Percentiles rank a stretch among this genome's conserved stretches.
phyloP scores from a whole-genome alignment of 1,140 invertebrate genomes.

The Danaus melanippus region DNA sequence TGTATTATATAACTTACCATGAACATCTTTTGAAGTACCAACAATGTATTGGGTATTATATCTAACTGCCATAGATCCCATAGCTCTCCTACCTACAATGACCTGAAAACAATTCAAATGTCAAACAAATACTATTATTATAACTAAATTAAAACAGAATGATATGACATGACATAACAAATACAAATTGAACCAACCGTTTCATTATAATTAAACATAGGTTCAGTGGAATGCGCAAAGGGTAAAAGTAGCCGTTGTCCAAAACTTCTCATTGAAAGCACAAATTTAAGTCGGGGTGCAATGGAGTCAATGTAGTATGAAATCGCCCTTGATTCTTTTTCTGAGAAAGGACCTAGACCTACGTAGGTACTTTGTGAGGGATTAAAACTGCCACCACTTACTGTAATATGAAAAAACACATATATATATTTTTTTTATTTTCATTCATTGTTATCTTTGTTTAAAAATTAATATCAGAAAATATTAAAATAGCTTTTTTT shows the following conservation, averaged over 20 bases:
- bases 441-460: not conserved
- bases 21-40: slow-evolving; percentile 49
- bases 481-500: not conserved
- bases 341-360: slow-evolving; percentile 76
- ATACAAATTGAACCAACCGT: slow-evolving; percentile 34
- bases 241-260: slow-evolving; percentile 67
- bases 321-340: slow-evolving; percentile 73
- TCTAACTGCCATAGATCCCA: slow-evolving; percentile 50
- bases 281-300: slow-evolving; percentile 40
- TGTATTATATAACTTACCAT: slow-evolving; percentile 36
- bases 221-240: slow-evolving; percentile 51
- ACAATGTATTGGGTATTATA: slow-evolving; percentile 57
- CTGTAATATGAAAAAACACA: slow-evolving; percentile 28
- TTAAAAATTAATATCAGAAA: not conserved
- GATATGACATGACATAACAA: no score
- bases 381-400: slow-evolving; percentile 42
- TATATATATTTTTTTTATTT: no score
- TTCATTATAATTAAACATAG: slow-evolving; percentile 69
- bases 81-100: slow-evolving; percentile 48
- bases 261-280: slow-evolving; percentile 69
- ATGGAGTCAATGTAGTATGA: slow-evolving; percentile 57
- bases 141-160: no score
- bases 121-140: not conserved
- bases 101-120: slow-evolving; percentile 37
- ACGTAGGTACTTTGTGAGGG: slow-evolving; percentile 37